These are phyloP conservation scores for Sturnira hondurensis DNA, from an alignment of 2,113 vertebrate genomes.

Conservation along the genomic window DNA sequence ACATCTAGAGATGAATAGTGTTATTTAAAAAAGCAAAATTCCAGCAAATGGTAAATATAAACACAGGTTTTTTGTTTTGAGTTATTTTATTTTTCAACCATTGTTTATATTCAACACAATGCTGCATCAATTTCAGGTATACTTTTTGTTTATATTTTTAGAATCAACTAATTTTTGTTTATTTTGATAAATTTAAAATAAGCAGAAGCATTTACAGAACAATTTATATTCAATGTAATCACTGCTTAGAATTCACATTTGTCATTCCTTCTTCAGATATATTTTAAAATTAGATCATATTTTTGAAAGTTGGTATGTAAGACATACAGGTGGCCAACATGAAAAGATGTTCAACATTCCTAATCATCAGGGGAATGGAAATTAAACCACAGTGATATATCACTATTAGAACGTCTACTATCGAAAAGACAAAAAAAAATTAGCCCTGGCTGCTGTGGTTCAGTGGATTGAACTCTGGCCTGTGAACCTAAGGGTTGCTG, in stretches of 20 bases:
- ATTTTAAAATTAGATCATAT: background rate
- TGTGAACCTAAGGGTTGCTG: too few species aligned
- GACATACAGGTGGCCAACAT: background rate
- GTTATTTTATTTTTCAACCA: background rate
- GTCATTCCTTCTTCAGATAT: background rate
- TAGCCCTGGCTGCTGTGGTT: too few species aligned
- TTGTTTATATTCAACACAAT: background rate
- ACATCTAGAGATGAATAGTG: background rate
- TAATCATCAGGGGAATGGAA: background rate
- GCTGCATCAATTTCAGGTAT: background rate
- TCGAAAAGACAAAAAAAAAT: background rate
- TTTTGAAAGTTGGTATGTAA: background rate
- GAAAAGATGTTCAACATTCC: background rate
- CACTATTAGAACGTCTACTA: background rate
- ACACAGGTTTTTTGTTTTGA: background rate
- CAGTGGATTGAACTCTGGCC: too few species aligned
- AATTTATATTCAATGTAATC: background rate
- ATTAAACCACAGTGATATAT: background rate
- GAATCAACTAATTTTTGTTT: background rate
- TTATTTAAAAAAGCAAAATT: slow-evolving; percentile 33
- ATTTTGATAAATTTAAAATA: slow-evolving; percentile 9
- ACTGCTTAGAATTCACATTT: background rate
- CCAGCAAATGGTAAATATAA: background rate
- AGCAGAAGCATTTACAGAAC: background rate
- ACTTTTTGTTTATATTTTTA: slow-evolving; percentile 32